phyloP scores from a whole-genome alignment of 2,113 vertebrate species.

The Cheirogaleus medius region DNA sequence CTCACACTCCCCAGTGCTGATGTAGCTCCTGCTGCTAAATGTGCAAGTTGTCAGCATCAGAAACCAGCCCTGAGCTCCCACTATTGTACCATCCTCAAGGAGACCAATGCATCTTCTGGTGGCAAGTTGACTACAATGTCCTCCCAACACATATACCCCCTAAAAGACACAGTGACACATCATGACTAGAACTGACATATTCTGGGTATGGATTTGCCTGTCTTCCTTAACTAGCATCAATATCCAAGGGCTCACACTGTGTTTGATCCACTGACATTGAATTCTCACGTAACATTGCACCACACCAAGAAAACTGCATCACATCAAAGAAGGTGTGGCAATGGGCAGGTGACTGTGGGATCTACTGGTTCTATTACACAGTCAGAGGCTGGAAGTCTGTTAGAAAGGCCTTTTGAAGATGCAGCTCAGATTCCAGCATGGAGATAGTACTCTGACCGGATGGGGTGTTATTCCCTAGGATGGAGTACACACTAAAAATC shows the following conservation, averaged over 20 bases:
- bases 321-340: not conserved
- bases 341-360: not conserved
- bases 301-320: not conserved
- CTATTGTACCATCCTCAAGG: not conserved
- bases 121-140: not conserved
- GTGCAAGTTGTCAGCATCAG: not conserved
- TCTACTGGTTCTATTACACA: too few species aligned
- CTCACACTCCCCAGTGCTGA: not conserved
- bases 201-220: not conserved
- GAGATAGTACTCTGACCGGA: not conserved
- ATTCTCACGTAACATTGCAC: not conserved
- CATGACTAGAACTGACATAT: not conserved
- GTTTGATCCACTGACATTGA: not conserved
- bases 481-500: not conserved
- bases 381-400: not conserved
- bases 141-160: rapidly evolving
- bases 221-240: not conserved
- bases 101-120: not conserved
- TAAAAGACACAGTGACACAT: not conserved
- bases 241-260: not conserved
- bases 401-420: not conserved
- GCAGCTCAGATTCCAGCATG: not conserved
- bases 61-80: not conserved
- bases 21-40: not conserved
- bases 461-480: too few species aligned